Evolutionary conservation across 1,140 invertebrate genomes (phyloP), one percentile per base, ranked within the genome.

Genomic region (Atopsyche davidsoni): DNA sequence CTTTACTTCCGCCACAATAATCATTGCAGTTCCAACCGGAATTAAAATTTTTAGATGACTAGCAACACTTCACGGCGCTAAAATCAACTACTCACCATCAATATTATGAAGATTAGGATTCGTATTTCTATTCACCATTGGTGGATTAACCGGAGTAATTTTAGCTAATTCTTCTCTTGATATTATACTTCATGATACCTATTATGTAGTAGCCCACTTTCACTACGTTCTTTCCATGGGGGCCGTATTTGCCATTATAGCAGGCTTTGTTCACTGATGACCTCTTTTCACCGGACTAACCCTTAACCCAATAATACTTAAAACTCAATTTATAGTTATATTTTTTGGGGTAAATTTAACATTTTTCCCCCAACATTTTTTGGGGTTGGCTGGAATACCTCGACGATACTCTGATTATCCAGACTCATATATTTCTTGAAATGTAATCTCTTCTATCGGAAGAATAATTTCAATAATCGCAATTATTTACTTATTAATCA

Each of bases 201-300:
- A 85, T 67, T 87, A 84, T 77, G 82, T 85, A 36, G 82, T 86
- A 42, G 80, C 78, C 38, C 83, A 87, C 68, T 87, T 87, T 64
- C 82, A 87, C 66, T 86, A 81, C 70, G 75, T 80, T 39, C 55
- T 82, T 59, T 80, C 77, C 13, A 79, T 81, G 69, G 78, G 79
- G 58, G 79, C 82, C 9, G 77, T 86, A 62, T 86, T 86, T 76
- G 75, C 79, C 39, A 81, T 85, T 76, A 75, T 86, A 69, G 76
- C 64, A 42, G 79, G 80, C 56, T 75, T 86, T 69, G 70, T 77
- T 66, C 68, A 78, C 57, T 87, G 81, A 77, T 84, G 72, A 36
- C 75, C 79, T 14, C 60, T 83, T 72, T 73, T 86, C 65, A 76
- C 71, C 46, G 80, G 81, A 39, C 47, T 78, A 53, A 62, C 53